Evolutionary conservation across 2,888 invertebrate species (phyloP), one percentile per base, ranked within the genome.

Genomic region (Nowickia ferox): DNA sequence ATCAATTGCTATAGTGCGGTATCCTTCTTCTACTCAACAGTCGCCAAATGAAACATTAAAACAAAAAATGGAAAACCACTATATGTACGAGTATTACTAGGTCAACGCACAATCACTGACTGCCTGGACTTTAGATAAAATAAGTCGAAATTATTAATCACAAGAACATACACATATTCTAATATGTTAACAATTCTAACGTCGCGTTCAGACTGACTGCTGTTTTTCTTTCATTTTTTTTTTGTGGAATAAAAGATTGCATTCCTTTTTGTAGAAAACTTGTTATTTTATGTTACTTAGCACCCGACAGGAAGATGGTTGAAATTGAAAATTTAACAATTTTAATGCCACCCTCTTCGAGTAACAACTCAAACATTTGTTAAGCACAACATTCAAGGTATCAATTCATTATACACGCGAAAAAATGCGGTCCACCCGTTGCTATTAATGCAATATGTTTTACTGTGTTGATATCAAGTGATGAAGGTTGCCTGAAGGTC

Each of bases 401-500:
- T 66, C 42, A 77, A 66, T 76, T 75, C 71, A 66, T 40, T 74
- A 69, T 61, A 80, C 79, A 76, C 84, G 75, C 79, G 79, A 84
- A 63, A 15, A 30, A 68, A 11, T 15, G 30, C 19, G 48, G 22
- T 48, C 42, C 80, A 59, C 74, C 77, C 61, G 78, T 81, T 74
- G 81, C 42, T 88, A 89, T 88, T 89, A 88, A 80, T 88, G 85
- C 79, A 84, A 87, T 82, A 84, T 71, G 76, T 87, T 86, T 69
- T 71, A 79, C 46, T 38, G 11, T 74, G 68, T 57, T 78, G 78
- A 65, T 48, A 84, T 69, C 79, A 65, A 77, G 19, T 69, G 42
- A 80, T 92, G 92, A 92, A 92, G 92, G 92, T 92, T 92, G 91
- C 89, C 80, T 92, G 92, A 92, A 92, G 92, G 92, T 92, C 92